Base-by-base conservation (phyloP, 1,140 invertebrate species). In the Pseudomyrmex flavicornis region DNA sequence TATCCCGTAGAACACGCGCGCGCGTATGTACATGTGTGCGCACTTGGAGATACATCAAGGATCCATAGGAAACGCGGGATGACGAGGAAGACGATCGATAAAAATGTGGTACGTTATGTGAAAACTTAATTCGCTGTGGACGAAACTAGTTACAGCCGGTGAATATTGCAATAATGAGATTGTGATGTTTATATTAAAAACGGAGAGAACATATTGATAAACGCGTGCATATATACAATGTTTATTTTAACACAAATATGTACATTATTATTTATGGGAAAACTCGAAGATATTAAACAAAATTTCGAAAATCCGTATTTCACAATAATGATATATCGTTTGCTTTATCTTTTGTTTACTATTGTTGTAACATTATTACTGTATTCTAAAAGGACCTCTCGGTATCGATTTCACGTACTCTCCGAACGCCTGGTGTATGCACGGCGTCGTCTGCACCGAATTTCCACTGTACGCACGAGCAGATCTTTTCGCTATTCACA, bases 81-180 rank as follows among this genome's bases (percentile, higher is more conserved):
- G 76, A 69, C 35, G 5, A 20, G 10, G 52, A 58, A 58, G 17
- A 7, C 26, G 76, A 61, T 80, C 65, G 46, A 80, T 70, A 26
- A 70, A 44, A 70, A 61, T 70, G 54, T 48, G 54, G 35, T 70
- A 61, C 65, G 76, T 69, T 17, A 10, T n/a, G 59, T 69, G 50
- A 75, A 9, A 15, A 44, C 35, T 58, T n/a, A 44, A 79, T 69
- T 79, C 76, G 58, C 54, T 69, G 65, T 44, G 52, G 76, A 48
- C 20, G 17, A 77, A 68, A 77, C 15, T 79, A 79, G 48, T 79
- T 79, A 79, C 15, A 17, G 69, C 15, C 20, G 17, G 15, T 26
- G 35, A 69, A 58, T 58, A 15, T 22, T 17, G 54, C 10, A 59
- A 63, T 48, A 70, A 79, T 77, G 17, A 56, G 17, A 77, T 5